These are phyloP conservation scores for Indicator indicator DNA, from an alignment of 2,113 vertebrate genomes.

Conservation along the genomic window DNA sequence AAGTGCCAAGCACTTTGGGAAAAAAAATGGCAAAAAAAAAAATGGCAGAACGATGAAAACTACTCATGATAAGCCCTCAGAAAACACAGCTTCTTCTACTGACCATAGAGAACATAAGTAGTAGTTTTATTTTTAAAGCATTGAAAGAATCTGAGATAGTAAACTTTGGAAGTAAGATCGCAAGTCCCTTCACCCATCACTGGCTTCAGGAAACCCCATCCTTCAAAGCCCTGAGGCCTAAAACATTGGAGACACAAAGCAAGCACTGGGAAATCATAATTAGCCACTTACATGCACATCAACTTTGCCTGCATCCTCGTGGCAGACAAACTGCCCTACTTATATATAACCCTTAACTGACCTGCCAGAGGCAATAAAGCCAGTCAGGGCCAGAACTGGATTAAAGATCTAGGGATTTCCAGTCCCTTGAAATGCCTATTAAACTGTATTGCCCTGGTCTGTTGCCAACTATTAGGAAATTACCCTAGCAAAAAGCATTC, in stretches of 20 bases:
- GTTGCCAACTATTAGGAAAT: background rate
- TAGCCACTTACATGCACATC: background rate
- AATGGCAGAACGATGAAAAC: background rate
- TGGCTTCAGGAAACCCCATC: background rate
- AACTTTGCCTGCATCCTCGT: background rate
- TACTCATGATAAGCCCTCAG: background rate
- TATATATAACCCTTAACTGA: background rate
- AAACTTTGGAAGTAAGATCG: background rate
- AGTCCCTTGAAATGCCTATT: background rate
- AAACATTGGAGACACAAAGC: background rate
- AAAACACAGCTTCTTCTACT: background rate
- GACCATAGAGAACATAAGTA: rapidly evolving
- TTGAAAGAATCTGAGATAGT: background rate
- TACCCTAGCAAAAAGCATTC: background rate
- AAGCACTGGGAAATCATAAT: background rate
- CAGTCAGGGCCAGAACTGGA: background rate
- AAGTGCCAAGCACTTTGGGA: background rate
- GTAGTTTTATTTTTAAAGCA: background rate
- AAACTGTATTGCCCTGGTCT: background rate
- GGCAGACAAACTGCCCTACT: background rate
- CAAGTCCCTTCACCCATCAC: background rate
- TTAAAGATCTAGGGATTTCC: background rate
- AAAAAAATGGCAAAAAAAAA: background rate
- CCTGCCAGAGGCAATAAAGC: background rate
- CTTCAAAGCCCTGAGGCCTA: background rate